Base-by-base conservation (phyloP, 2,888 invertebrate species). In the Drosophila yooni region DNA sequence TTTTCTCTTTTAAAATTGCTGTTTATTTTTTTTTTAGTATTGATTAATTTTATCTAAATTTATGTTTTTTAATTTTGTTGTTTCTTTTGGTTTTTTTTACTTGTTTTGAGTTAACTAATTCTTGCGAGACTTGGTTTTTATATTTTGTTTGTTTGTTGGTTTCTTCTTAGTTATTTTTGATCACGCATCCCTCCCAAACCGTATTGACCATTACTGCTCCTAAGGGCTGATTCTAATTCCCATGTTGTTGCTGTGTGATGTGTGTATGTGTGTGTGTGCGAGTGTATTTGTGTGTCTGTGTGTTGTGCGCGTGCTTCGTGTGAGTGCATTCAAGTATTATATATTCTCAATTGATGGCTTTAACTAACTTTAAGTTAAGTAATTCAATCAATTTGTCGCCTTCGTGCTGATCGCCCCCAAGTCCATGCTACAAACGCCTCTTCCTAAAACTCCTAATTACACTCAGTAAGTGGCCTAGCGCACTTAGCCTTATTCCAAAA, bases 141-240 rank as follows among this genome's bases (percentile, higher is more conserved):
- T 27, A 29, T 51, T n/a, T 51, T 27, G 25, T 11, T 51, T n/a
- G 33, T 33, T 58, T 48, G 40, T 36, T 76, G 70, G 52, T 60
- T 60, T 66, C 50, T 69, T 76, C 76, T 81, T 62, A 69, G 63
- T 36, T 56, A n/a, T 36, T 74, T 91, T 88, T 84, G 83, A 91
- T 92, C 93, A 93, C 93, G 93, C 93, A 93, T 93, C 92, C 93
- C 93, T 93, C 93, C 92, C 92, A 83, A 91, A 86, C 86, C 88
- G 84, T 87, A 25, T 89, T 90, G 90, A 91, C 86, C 87, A 81
- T 81, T 76, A 56, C 73, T 83, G 74, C 82, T 69, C 62, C 79
- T 77, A 79, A 72, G 79, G 74, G 70, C 83, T 70, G 82, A 58
- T 72, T 70, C 75, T 56, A 70, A 56, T 67, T 71, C 63, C 63